These are phyloP conservation scores for Zygaena filipendulae DNA, from an alignment of 2,888 invertebrate genomes.

Conservation along the genomic window DNA sequence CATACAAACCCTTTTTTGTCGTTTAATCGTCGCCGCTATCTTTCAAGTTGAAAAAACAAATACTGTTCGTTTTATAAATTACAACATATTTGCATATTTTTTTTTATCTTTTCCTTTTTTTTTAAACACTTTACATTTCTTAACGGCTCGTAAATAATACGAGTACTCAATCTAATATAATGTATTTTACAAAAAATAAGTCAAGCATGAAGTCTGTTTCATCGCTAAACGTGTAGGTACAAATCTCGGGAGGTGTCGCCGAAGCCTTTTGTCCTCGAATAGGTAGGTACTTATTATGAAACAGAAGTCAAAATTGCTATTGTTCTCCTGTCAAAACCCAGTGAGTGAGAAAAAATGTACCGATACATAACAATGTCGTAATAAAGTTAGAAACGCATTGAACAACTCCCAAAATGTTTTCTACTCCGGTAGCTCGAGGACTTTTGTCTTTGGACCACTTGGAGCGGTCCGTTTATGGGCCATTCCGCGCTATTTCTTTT, in stretches of 20 bases:
- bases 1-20: constrained; percentile 36
- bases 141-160: no score
- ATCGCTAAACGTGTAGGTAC: no score
- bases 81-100: no score
- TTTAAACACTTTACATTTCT: no score
- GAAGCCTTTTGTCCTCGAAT: background rate
- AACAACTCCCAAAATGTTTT: constrained; percentile 54
- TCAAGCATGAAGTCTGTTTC: no score
- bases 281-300: constrained; percentile 25
- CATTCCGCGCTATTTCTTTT: constrained; percentile 52
- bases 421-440: constrained; percentile 44
- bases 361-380: constrained; percentile 51
- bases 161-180: no score
- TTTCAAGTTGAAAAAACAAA: constrained; percentile 36
- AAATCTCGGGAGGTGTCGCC: no score
- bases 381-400: constrained; percentile 49
- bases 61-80: no score
- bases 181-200: no score
- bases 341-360: constrained; percentile 40
- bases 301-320: constrained; percentile 53
- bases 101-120: no score
- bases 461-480: constrained; percentile 39
- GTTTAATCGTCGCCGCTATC: constrained; percentile 38
- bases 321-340: constrained; percentile 49
- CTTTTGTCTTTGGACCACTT: constrained; percentile 48